Evolutionary conservation across 2,888 invertebrate genomes (phyloP).

Genomic region (Pollenia labialis): DNA sequence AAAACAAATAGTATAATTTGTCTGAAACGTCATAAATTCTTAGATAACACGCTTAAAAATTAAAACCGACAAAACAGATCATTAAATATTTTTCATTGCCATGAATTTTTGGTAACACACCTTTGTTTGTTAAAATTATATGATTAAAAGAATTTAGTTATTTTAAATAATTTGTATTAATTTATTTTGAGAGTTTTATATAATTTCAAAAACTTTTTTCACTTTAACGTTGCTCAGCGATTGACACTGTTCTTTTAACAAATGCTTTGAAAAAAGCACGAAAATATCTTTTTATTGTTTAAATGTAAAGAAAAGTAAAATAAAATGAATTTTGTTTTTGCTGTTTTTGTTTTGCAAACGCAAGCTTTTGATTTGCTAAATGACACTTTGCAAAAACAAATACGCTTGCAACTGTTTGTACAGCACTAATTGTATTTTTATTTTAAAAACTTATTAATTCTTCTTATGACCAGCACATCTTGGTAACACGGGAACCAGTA

Average conservation of each 20-base stretch:
- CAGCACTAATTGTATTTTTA: neutral
- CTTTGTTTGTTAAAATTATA: neutral
- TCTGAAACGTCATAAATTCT: neutral
- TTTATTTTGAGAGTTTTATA: neutral
- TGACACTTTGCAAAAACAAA: slow-evolving; percentile 10
- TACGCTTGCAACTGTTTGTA: slow-evolving; percentile 4
- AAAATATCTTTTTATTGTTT: slow-evolving; percentile 59
- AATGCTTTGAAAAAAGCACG: slow-evolving; percentile 56
- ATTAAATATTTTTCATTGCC: neutral
- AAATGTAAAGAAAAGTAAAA: slow-evolving; percentile 20
- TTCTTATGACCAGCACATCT: no score
- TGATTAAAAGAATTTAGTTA: neutral
- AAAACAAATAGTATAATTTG: slow-evolving; percentile 5
- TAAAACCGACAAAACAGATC: no score
- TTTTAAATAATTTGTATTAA: slow-evolving; percentile 10
- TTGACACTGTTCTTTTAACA: slow-evolving; percentile 54
- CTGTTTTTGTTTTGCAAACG: slow-evolving; percentile 43
- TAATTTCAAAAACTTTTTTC: slow-evolving; percentile 9
- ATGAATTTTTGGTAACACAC: slow-evolving; percentile 7
- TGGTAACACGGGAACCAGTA: no score
- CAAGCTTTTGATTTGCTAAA: slow-evolving; percentile 17
- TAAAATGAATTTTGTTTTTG: slow-evolving; percentile 41
- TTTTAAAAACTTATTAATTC: no score
- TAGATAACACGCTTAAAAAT: slow-evolving; percentile 14
- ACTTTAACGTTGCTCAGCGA: slow-evolving; percentile 60